Evolutionary conservation across 2,888 invertebrate genomes (phyloP), one percentile per base, ranked within the genome.

Genomic region (Danaus chrysippus): DNA sequence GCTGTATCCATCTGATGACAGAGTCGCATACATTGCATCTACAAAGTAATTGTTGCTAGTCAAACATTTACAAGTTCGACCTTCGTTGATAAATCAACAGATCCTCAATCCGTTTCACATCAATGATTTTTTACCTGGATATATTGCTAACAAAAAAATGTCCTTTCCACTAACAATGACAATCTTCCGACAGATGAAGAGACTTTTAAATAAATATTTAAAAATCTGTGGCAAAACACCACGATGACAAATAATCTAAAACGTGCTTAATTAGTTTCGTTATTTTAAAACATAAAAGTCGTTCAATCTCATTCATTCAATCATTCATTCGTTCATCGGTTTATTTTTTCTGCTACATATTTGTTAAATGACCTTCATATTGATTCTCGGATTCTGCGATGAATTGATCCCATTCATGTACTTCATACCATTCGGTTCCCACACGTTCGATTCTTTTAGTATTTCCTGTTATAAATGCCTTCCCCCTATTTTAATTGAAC

Each of bases 61-160:
- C 58, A 44, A 63, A 34, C 23, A 60, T 46, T 59, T 65, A 71
- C 68, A 65, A 69, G 12, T 57, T 55, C 62, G 71, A 73, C 77
- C 78, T 80, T 77, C 72, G 44, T 61, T 56, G 56, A 13, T 58
- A 59, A 17, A 75, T 70, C 73, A 58, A 67, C 59, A 59, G 63
- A 55, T 53, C 63, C 68, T 15, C 52, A 58, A 17, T 54, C 56
- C 67, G 49, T 65, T 63, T 68, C 70, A 71, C 69, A 68, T 68
- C 71, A 74, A 67, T 71, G 73, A 64, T 65, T 73, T 71, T 71
- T 64, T 73, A 65, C 67, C 68, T 71, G 75, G 73, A 76, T 74
- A 70, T 67, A 78, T 34, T 34, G 23, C 23, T 34, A 34, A 34
- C 23, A 34, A 34, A 34, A 34, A 34, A 34, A 23, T 34, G 23